Percentiles rank a stretch among this genome's conserved stretches.
Conservation (phyloP, 1,140 invertebrate genomes). For the Drosophila ambigua region DNA sequence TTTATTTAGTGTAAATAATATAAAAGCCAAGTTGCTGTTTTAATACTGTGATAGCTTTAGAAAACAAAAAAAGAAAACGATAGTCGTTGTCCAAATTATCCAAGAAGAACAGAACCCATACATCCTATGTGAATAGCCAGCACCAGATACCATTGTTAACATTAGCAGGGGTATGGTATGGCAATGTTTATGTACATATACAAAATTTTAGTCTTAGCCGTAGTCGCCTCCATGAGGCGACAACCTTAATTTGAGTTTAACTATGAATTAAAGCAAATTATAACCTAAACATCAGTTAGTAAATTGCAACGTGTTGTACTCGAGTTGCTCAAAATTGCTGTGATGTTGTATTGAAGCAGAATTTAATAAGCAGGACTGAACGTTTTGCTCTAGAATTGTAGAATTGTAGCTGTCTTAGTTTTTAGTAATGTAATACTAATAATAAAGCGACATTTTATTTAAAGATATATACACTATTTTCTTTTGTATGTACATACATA, state of each 20-base stretch:
- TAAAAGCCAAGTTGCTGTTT: slow-evolving; percentile 48
- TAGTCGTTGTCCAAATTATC: slow-evolving; percentile 22
- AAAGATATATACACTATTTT: background rate
- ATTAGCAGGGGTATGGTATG: no score
- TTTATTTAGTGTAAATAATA: slow-evolving; percentile 57
- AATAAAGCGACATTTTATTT: slow-evolving; percentile 17
- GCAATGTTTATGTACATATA: no score
- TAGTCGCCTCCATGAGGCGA: slow-evolving; percentile 57
- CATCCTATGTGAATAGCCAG: no score
- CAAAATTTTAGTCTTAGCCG: no score
- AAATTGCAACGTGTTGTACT: slow-evolving; percentile 52
- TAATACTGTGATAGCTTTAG: slow-evolving; percentile 67
- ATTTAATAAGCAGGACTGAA: slow-evolving; percentile 42
- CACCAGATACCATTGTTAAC: no score
- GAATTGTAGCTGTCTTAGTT: slow-evolving; percentile 44
- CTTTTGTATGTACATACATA: background rate
- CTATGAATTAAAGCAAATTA: slow-evolving; percentile 58
- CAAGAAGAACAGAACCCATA: background rate
- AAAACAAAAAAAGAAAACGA: slow-evolving; percentile 33
- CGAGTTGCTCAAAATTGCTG: slow-evolving; percentile 60
- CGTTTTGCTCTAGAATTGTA: slow-evolving; percentile 37
- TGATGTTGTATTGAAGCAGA: slow-evolving; percentile 64
- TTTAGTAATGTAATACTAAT: slow-evolving; percentile 20
- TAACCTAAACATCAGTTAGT: slow-evolving; percentile 43
- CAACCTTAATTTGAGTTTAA: slow-evolving; percentile 53